phyloP scores from a whole-genome alignment of 2,113 vertebrate genomes.

The Xiphophorus couchianus region DNA sequence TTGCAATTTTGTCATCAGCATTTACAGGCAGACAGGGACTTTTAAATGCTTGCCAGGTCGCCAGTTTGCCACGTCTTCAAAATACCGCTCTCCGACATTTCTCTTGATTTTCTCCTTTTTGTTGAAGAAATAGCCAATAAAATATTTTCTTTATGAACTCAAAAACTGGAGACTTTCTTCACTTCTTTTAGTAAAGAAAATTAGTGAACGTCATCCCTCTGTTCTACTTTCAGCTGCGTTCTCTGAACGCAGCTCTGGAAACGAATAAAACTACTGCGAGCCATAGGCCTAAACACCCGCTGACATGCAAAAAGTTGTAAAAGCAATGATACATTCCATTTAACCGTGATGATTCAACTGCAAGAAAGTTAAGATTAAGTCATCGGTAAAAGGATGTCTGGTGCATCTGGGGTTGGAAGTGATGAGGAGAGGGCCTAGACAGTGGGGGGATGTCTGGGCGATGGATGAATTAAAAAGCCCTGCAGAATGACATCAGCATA shows the following conservation, averaged over 20 bases:
- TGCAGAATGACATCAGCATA: slow-evolving; percentile 76
- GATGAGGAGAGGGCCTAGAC: slow-evolving; percentile 52
- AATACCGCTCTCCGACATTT: neutral
- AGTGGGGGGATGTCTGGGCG: slow-evolving; percentile 40
- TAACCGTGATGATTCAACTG: slow-evolving; percentile 21
- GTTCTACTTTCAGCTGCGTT: too few relatives aligned
- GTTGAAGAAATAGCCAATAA: neutral
- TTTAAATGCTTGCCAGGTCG: neutral
- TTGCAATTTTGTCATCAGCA: neutral
- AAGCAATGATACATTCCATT: neutral
- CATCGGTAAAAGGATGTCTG: slow-evolving; percentile 66
- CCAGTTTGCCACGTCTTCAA: neutral
- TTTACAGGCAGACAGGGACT: neutral
- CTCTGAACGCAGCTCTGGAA: too few relatives aligned
- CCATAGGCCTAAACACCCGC: neutral
- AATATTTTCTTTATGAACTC: neutral
- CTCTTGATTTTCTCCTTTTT: neutral
- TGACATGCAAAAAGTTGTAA: neutral
- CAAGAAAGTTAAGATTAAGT: slow-evolving; percentile 74
- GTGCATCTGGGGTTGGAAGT: slow-evolving; percentile 58
- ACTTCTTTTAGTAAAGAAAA: too few relatives aligned
- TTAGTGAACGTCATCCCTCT: too few relatives aligned
- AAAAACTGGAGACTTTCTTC: too few relatives aligned
- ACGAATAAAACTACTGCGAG: too few relatives aligned
- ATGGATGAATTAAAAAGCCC: slow-evolving; percentile 65